phyloP scores from a whole-genome alignment of 2,113 vertebrate species.

The Python bivittatus region DNA sequence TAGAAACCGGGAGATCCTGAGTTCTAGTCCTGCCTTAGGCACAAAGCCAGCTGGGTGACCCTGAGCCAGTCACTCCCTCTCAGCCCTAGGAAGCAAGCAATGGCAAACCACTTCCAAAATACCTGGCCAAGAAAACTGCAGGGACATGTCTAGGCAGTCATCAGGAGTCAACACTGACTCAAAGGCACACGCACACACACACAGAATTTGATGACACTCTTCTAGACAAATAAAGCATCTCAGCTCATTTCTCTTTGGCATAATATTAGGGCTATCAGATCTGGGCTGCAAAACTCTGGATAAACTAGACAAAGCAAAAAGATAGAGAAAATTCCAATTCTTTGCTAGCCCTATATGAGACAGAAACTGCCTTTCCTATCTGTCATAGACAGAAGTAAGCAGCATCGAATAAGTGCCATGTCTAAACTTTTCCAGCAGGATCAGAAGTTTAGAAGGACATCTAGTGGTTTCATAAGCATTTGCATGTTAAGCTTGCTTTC shows the following conservation, averaged over 20 bases:
- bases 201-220: background rate
- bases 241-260: background rate
- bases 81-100: background rate
- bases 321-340: background rate
- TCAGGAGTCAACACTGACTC: background rate
- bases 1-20: background rate
- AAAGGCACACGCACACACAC: background rate
- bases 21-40: background rate
- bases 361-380: background rate
- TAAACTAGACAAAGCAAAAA: background rate
- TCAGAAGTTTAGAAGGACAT: constrained; percentile 59
- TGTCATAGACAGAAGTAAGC: background rate
- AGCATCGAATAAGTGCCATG: background rate
- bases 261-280: background rate
- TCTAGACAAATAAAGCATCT: background rate
- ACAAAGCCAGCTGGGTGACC: background rate
- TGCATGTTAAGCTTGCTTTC: background rate
- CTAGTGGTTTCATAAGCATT: constrained; percentile 52
- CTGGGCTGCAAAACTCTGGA: background rate
- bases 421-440: constrained; percentile 30
- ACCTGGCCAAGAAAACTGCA: background rate
- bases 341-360: background rate
- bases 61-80: background rate
- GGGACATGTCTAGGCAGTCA: background rate
- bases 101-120: background rate